Conservation (phyloP, 2,888 invertebrate genomes). For the Oegoconia quadripuncta region DNA sequence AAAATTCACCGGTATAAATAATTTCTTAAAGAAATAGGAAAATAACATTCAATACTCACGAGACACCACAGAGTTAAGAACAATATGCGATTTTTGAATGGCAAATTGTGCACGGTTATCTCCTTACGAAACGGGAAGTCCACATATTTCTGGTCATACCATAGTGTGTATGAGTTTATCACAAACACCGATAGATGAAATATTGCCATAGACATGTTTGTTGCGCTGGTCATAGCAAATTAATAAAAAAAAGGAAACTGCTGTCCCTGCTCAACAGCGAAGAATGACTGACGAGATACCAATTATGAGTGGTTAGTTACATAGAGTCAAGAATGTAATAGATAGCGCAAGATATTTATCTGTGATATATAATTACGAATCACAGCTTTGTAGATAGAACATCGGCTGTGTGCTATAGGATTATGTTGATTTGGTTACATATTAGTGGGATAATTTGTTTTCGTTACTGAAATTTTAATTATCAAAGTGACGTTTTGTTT, state of each 20-base stretch:
- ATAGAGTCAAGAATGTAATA: too few species aligned
- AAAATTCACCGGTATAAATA: too few species aligned
- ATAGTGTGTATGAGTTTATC: conserved; percentile 43
- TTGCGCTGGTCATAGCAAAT: not conserved
- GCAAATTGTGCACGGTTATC: conserved; percentile 31
- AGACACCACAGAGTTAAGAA: conserved; percentile 60
- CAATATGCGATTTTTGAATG: conserved; percentile 45
- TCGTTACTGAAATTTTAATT: too few species aligned
- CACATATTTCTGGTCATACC: conserved; percentile 55
- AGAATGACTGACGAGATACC: not conserved
- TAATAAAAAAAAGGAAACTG: not conserved
- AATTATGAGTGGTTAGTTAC: not conserved
- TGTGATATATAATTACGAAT: too few species aligned
- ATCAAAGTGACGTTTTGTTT: too few species aligned
- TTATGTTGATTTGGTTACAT: too few species aligned
- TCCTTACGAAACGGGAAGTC: conserved; percentile 45
- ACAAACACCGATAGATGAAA: conserved; percentile 38
- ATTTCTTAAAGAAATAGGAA: not conserved
- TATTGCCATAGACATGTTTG: conserved; percentile 4
- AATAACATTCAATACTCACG: too few species aligned
- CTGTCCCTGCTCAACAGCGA: not conserved
- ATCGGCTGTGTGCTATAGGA: too few species aligned
- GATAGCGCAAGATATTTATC: too few species aligned
- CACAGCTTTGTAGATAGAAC: too few species aligned
- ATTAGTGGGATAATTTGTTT: too few species aligned